A percentile compares a stretch with the other conserved stretches of the same genome.
phyloP scores from a whole-genome alignment of 2,888 invertebrate genomes.

The Microchrysa polita region DNA sequence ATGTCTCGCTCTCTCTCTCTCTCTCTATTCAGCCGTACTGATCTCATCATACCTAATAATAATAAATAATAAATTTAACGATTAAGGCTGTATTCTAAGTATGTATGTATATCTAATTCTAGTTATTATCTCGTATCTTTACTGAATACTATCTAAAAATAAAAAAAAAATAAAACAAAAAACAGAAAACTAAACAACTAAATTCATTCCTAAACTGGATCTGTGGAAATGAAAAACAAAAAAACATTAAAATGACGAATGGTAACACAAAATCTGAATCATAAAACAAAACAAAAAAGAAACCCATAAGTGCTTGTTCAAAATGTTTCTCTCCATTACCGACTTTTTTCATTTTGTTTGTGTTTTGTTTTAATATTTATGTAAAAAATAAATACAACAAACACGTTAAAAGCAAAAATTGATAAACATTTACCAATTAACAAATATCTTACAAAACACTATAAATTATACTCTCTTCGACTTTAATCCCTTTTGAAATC shows the following conservation, averaged over 20 bases:
- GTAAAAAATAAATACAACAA: neutral
- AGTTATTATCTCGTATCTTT: slow-evolving; percentile 1
- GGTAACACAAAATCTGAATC: too few species aligned
- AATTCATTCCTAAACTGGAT: neutral
- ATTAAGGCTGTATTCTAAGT: neutral
- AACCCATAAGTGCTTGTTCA: slow-evolving; percentile 33
- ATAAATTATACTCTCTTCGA: slow-evolving; percentile 22
- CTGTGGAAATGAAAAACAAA: slow-evolving; percentile 2
- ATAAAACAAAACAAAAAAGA: neutral
- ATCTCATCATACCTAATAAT: slow-evolving; percentile 24
- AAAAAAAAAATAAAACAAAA: slow-evolving; percentile 14
- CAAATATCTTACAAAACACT: neutral
- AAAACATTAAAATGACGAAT: too few species aligned
- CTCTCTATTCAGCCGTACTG: slow-evolving; percentile 41
- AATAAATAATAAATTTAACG: too few species aligned
- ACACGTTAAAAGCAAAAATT: too few species aligned
- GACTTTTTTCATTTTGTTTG: too few species aligned
- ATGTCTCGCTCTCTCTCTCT: too few species aligned
- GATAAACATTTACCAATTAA: neutral
- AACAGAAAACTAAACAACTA: slow-evolving; percentile 10
- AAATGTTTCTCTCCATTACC: neutral
- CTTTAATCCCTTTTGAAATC: slow-evolving; percentile 24
- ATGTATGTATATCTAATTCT: too few species aligned
- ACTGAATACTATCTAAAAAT: neutral
- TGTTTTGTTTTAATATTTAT: too few species aligned